Evolutionary conservation across 2,888 invertebrate genomes (phyloP), one percentile per base, ranked within the genome.

Genomic region (Zygogramma bicolorata): DNA sequence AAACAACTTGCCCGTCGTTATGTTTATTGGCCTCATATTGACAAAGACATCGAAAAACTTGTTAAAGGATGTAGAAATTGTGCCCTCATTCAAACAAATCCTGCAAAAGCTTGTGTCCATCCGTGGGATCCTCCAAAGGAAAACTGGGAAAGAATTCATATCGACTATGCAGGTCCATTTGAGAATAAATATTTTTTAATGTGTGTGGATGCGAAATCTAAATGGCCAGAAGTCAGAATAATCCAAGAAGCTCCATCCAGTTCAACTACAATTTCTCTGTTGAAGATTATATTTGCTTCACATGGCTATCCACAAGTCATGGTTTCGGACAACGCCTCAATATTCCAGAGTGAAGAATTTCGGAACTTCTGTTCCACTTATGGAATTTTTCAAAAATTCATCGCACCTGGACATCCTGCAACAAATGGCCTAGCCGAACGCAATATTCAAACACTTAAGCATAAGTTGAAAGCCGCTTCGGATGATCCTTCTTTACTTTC

Each of bases 381-480:
- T 34, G 34, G 40, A 34, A 61, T 61, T 22, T 38, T 61, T 31
- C 61, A 61, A 22, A 61, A 61, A 18, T 38, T 2, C 34, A 40
- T 34, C 8, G 61, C 40, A 13, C 34, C 61, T 7, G 25, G 22
- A 3, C 34, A 61, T 34, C 1, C 38, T n/a, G 60, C 34, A 13
- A 40, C 27, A 15, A 20, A 61, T 15, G 61, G n/a, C 10, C 61
- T 61, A 38, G 4, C 61, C 8, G 40, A 61, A 34, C 20, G 40
- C 34, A 61, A 22, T 13, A 38, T 61, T 34, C 61, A 40, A 22
- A 34, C 61, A n/a, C 20, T 38, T 13, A 34, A 34, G 20, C 13
- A 18, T 29, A 61, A n/a, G 8, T 31, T 18, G 7, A 15, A 38
- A 38, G 22, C 61, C 15, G 22, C 38, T 38, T 3, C 7, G 7